A percentile compares a stretch with the other conserved stretches of the same genome.
phyloP scores from a whole-genome alignment of 2,888 invertebrate species.

The Graphium colonna region DNA sequence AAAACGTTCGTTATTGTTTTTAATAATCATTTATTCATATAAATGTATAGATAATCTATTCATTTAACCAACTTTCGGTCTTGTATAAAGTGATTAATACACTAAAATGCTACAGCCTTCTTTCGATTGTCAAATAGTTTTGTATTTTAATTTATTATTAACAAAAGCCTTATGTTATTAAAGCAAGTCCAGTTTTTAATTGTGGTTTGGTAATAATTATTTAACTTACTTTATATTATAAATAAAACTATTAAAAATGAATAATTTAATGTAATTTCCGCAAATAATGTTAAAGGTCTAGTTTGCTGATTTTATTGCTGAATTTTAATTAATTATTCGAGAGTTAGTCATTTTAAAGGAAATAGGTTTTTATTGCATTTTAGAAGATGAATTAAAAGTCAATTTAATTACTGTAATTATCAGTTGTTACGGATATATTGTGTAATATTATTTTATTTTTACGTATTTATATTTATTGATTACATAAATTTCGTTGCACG shows the following conservation, averaged over 20 bases:
- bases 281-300: not conserved
- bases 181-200: too few relatives aligned
- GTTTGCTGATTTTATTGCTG: not conserved
- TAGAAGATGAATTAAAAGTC: not conserved
- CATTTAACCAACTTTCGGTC: too few relatives aligned
- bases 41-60: too few relatives aligned
- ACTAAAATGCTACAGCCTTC: too few relatives aligned
- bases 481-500: not conserved
- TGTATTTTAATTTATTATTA: too few relatives aligned
- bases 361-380: not conserved
- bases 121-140: too few relatives aligned
- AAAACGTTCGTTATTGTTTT: too few relatives aligned
- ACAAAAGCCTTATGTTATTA: too few relatives aligned
- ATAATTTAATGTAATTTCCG: not conserved
- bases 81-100: too few relatives aligned
- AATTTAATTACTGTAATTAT: not conserved
- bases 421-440: not conserved
- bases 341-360: not conserved
- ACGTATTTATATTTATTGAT: not conserved
- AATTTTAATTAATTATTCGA: not conserved
- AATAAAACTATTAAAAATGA: not conserved
- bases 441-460: not conserved
- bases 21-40: too few relatives aligned
- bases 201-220: not conserved
- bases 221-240: not conserved